Conservation (phyloP, 1,140 invertebrate species). For the Megalonaias nervosa region DNA sequence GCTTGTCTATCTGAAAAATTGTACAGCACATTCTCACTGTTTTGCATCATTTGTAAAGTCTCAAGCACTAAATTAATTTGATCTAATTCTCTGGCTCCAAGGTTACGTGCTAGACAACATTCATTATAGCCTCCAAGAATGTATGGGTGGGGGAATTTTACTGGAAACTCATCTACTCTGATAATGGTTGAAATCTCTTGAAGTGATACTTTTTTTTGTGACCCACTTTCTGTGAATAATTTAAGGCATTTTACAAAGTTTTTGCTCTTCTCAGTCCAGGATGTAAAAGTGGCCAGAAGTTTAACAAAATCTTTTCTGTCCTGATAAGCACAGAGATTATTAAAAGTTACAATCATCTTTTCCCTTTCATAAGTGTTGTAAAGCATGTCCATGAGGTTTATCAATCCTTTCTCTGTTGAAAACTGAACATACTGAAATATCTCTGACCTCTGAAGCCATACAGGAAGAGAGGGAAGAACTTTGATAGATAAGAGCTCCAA, state of each 20-base stretch:
- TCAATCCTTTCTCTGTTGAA: not conserved
- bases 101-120: no score
- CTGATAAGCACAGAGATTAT: not conserved
- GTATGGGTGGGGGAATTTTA: no score
- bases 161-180: no score
- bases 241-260: no score
- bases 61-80: not conserved
- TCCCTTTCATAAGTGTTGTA: not conserved
- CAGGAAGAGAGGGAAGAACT: slow-evolving; percentile 1
- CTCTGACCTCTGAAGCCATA: not conserved
- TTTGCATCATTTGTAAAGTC: not conserved
- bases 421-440: not conserved
- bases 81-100: slow-evolving; percentile 1
- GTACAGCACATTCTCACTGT: no score
- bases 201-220: no score
- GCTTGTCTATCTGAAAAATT: no score
- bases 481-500: not conserved
- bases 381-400: not conserved
- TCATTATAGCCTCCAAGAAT: no score
- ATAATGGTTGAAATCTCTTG: no score
- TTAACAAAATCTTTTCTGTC: not conserved
- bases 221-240: no score
- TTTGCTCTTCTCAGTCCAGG: not conserved
- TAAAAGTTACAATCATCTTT: not conserved
- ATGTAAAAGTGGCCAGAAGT: not conserved